Conservation (phyloP, 2,797 vertebrate genomes). For the Gallinago solitaria region DNA sequence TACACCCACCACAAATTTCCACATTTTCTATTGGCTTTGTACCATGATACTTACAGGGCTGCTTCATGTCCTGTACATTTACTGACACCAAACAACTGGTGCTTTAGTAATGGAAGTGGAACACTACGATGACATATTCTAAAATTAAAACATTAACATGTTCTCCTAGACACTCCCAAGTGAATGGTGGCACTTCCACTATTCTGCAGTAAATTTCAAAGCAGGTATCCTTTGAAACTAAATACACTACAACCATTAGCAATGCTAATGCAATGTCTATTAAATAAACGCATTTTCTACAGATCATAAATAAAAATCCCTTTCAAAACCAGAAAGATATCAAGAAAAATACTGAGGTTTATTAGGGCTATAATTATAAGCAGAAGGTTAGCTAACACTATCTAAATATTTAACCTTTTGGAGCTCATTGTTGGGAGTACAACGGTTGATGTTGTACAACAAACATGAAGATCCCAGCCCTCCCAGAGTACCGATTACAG, state of each 20-base stretch:
- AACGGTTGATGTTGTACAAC: not conserved
- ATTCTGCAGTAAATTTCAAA: not conserved
- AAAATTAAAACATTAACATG: not conserved
- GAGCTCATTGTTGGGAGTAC: not conserved
- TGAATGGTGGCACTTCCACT: not conserved
- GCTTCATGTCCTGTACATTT: not conserved
- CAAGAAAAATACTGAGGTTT: not conserved
- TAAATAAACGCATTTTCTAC: slow-evolving; percentile 4
- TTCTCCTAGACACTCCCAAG: not conserved
- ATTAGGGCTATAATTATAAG: not conserved
- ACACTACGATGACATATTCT: not conserved
- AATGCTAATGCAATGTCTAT: not conserved
- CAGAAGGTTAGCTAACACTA: not conserved
- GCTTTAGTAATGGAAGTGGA: not conserved
- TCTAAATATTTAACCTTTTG: not conserved
- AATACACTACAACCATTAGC: not conserved
- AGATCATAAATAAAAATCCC: slow-evolving; percentile 7
- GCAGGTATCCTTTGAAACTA: not conserved
- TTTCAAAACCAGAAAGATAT: not conserved
- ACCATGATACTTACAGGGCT: not conserved
- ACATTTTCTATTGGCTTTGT: not conserved
- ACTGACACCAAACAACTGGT: not conserved
- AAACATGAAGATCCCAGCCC: not conserved
- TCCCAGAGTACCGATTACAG: not conserved
- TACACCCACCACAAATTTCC: not conserved